Percentiles rank a stretch among this genome's conserved stretches.
Conservation (phyloP, 53 echinoderm and acorn worm species). For the Antedon mediterranea region DNA sequence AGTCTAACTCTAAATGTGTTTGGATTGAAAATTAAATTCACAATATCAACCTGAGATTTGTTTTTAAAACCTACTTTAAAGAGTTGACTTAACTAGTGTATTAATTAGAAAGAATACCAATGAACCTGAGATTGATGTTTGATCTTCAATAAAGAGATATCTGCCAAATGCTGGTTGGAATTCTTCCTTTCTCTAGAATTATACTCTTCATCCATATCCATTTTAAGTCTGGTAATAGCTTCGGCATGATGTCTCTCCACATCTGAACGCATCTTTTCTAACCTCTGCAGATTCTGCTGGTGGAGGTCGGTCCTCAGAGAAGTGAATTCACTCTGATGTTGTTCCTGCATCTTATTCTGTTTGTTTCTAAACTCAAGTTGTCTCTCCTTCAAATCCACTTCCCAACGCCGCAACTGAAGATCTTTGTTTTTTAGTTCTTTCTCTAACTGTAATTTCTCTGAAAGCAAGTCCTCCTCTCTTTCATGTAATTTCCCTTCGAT, state of each 20-base stretch:
- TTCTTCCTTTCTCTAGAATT: constrained; percentile 22
- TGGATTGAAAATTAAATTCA: neutral
- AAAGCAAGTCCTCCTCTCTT: constrained; percentile 45
- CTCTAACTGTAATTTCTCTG: constrained; percentile 64
- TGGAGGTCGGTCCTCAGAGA: constrained; percentile 29
- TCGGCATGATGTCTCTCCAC: constrained; percentile 75
- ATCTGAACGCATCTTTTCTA: constrained; percentile 62
- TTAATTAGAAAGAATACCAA: constrained; percentile 78
- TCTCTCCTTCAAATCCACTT: constrained; percentile 78
- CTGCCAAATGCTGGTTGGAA: constrained; percentile 58
- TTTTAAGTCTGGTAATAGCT: constrained; percentile 54
- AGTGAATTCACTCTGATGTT: constrained; percentile 30
- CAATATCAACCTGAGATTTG: neutral
- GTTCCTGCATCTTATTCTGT: constrained; percentile 46
- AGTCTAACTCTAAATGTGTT: neutral
- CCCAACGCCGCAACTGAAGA: constrained; percentile 69
- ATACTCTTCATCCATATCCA: constrained; percentile 73
- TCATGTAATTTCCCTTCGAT: constrained; percentile 74
- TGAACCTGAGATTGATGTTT: constrained; percentile 95
- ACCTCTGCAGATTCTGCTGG: constrained; percentile 41
- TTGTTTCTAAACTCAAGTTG: constrained; percentile 63
- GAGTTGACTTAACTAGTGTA: neutral
- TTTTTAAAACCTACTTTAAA: neutral
- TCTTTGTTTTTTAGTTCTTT: constrained; percentile 77
- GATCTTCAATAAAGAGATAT: constrained; percentile 67